These are phyloP conservation scores for Chiropotes sagulatus DNA, from an alignment of 2,797 vertebrate species.

Conservation along the genomic window DNA sequence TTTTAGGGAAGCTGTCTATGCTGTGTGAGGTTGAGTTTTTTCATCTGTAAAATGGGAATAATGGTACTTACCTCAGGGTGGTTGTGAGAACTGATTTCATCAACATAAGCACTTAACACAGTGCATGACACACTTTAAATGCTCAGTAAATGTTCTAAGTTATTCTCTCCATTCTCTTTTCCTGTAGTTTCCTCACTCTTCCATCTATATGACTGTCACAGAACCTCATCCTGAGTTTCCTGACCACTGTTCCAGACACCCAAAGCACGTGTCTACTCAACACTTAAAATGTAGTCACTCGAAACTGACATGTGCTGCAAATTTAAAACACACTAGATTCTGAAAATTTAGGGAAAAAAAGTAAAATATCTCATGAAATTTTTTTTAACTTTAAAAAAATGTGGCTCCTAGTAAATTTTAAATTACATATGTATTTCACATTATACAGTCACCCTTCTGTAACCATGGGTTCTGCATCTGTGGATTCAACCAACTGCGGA, in stretches of 20 bases:
- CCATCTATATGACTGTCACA: not conserved
- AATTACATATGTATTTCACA: not conserved
- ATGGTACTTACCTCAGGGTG: not conserved
- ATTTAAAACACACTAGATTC: not conserved
- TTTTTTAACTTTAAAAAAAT: not conserved
- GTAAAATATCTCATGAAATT: not conserved
- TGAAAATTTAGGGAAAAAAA: slow-evolving; percentile 12
- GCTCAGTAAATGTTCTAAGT: not conserved
- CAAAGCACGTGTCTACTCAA: not conserved
- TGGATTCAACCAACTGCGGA: not conserved
- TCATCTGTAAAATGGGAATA: not conserved
- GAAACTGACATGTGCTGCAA: not conserved
- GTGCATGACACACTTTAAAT: not conserved
- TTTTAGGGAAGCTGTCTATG: not conserved
- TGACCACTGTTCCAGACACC: not conserved
- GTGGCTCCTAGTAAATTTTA: not conserved
- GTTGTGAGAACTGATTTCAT: not conserved
- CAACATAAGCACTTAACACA: not conserved
- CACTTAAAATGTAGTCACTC: not conserved
- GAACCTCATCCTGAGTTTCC: not conserved
- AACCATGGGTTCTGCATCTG: not conserved
- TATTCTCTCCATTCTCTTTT: not conserved
- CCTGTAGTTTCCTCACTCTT: not conserved
- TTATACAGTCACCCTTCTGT: not conserved
- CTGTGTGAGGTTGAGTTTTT: not conserved